These are phyloP conservation scores for Xanthia icteritia DNA, from an alignment of 2,888 invertebrate species.

Conservation along the genomic window DNA sequence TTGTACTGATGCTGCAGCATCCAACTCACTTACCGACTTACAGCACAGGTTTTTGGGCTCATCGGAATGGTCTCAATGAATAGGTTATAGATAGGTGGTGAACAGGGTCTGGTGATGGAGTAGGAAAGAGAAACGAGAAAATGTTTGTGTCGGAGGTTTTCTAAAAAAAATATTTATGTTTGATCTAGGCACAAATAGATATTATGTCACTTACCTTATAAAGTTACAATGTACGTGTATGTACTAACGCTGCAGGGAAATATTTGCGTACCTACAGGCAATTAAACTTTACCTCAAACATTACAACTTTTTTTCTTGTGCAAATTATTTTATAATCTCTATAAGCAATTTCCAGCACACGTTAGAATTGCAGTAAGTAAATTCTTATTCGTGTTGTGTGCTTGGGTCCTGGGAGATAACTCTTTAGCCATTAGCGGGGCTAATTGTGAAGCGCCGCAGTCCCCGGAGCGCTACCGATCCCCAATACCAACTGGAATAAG, in stretches of 20 bases:
- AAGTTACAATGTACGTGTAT: neutral
- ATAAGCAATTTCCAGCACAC: constrained; percentile 34
- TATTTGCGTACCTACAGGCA: constrained; percentile 15
- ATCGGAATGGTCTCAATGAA: too few relatives aligned
- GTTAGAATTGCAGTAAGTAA: constrained; percentile 50
- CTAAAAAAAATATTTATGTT: too few relatives aligned
- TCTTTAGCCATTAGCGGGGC: constrained; percentile 74
- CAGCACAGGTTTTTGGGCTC: too few relatives aligned
- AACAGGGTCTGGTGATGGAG: too few relatives aligned
- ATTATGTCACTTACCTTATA: neutral
- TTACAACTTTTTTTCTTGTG: neutral
- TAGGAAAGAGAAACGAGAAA: too few relatives aligned
- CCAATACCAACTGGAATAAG: constrained; percentile 63
- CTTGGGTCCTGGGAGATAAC: constrained; percentile 64
- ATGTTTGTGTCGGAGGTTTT: too few relatives aligned
- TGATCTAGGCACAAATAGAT: neutral
- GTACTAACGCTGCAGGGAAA: neutral
- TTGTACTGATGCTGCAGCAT: too few relatives aligned
- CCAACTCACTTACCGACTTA: too few relatives aligned
- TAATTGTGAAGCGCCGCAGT: constrained; percentile 76
- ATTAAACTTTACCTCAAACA: constrained; percentile 6
- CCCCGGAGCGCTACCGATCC: constrained; percentile 60
- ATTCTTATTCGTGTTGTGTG: constrained; percentile 64
- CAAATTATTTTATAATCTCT: constrained; percentile 33
- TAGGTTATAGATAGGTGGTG: too few relatives aligned